Evolutionary conservation across 2,797 vertebrate genomes (phyloP).

Genomic region (Ctenochaetus hawaiiensis): DNA sequence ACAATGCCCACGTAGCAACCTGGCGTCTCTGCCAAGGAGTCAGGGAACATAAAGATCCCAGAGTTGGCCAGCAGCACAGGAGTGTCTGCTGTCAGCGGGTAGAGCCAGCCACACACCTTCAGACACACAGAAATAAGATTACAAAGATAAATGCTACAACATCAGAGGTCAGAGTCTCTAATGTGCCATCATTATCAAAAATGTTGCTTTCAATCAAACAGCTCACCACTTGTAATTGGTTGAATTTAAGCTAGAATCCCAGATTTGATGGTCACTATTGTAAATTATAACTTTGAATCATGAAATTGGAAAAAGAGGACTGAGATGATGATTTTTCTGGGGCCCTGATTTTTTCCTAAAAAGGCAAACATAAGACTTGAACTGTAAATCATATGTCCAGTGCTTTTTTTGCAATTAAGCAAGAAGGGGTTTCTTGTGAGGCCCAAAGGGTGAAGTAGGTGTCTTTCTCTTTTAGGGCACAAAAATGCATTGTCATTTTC

Average conservation of each 20-base stretch:
- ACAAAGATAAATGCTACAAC: not conserved
- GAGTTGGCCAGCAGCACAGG: constrained; percentile 92
- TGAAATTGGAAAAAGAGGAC: not conserved
- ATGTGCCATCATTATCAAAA: not conserved
- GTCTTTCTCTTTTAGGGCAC: not conserved
- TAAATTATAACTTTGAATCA: not conserved
- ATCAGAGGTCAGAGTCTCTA: not conserved
- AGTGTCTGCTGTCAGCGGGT: constrained; percentile 89
- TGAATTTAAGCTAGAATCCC: not conserved
- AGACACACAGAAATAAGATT: constrained; percentile 16
- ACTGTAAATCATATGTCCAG: not conserved
- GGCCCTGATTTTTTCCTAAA: not conserved
- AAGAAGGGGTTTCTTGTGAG: not conserved
- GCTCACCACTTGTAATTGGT: not conserved
- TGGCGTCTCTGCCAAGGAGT: constrained; percentile 86
- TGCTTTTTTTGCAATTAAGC: not conserved
- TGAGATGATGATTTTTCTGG: not conserved
- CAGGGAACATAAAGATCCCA: constrained; percentile 96
- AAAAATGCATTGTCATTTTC: constrained; percentile 10
- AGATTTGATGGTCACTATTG: not conserved
- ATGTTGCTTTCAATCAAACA: not conserved
- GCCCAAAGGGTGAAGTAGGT: not conserved
- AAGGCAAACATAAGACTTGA: not conserved
- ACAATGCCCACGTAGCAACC: constrained; percentile 94
- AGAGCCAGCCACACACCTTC: constrained; percentile 95